A percentile compares a stretch with the other conserved stretches of the same genome.
Evolutionary conservation across 53 echinoderm and acorn worm genomes (phyloP).

Genomic region (Antedon mediterranea): DNA sequence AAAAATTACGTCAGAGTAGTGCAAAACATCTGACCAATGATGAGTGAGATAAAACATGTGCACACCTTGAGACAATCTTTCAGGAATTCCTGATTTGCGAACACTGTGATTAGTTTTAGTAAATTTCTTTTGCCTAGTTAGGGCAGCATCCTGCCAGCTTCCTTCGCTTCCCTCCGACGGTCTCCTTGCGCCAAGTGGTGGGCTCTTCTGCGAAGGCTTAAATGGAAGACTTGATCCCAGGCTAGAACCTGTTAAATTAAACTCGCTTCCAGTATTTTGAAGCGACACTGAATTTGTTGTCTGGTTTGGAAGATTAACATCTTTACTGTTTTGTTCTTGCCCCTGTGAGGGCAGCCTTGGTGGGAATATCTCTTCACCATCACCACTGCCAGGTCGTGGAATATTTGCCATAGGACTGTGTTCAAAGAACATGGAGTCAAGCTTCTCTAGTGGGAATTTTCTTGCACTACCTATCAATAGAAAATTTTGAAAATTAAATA

Average conservation of each 20-base stretch:
- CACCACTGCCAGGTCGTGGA: constrained; percentile 33
- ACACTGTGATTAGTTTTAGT: not conserved
- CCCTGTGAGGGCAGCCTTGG: constrained; percentile 5
- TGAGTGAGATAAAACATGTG: too few species aligned
- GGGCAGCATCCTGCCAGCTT: not conserved
- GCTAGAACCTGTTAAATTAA: not conserved
- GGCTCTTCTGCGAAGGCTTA: not conserved
- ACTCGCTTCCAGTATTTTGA: not conserved
- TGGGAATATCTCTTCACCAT: constrained; percentile 24
- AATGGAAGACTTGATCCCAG: not conserved
- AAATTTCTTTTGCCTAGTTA: not conserved
- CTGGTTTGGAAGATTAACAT: constrained; percentile 1
- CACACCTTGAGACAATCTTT: too few species aligned
- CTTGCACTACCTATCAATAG: not conserved
- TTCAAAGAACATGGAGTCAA: constrained; percentile 33
- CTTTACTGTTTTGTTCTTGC: constrained; percentile 1
- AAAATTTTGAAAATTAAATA: not conserved
- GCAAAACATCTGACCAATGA: too few species aligned
- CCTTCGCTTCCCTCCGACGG: not conserved
- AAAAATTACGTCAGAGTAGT: too few species aligned
- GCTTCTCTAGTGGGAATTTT: not conserved
- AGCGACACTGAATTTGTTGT: constrained; percentile 1
- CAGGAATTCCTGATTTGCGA: not conserved
- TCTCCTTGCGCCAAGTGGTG: not conserved
- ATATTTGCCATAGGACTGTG: constrained; percentile 22